Evolutionary conservation across 1,140 invertebrate species (phyloP).

Genomic region (Hylaeus anthracinus): DNA sequence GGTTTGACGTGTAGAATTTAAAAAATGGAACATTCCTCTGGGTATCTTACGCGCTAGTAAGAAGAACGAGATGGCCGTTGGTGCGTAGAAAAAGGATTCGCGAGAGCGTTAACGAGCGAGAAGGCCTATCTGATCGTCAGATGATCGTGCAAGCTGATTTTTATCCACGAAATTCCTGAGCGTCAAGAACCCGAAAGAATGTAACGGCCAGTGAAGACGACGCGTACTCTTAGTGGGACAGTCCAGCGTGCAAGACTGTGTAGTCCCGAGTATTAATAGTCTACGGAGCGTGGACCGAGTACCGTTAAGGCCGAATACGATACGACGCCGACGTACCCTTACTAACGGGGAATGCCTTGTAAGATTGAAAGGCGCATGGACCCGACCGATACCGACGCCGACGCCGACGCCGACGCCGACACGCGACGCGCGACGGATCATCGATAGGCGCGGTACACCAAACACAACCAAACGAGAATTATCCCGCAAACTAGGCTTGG

Average conservation of each 20-base stretch:
- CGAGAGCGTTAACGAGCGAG: too few relatives aligned
- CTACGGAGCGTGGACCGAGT: conserved; percentile 69
- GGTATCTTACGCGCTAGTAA: too few relatives aligned
- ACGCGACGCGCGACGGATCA: not conserved
- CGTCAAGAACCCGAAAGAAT: conserved; percentile 35
- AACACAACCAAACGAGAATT: not conserved
- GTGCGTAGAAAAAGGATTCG: not conserved
- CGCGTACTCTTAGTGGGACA: conserved; percentile 35
- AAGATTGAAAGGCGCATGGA: conserved; percentile 13
- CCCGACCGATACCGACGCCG: too few relatives aligned
- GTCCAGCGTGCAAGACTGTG: conserved; percentile 17
- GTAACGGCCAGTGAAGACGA: conserved; percentile 10
- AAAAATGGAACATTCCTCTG: too few relatives aligned
- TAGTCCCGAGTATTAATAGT: conserved; percentile 43
- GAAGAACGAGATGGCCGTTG: too few relatives aligned
- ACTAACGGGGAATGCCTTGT: conserved; percentile 68
- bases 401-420: too few relatives aligned
- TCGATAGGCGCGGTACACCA: not conserved
- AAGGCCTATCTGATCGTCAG: not conserved
- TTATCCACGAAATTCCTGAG: conserved; percentile 36
- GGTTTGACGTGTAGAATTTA: too few relatives aligned
- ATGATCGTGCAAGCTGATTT: not conserved
- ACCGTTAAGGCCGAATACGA: conserved; percentile 72
- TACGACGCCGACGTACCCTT: conserved; percentile 52
- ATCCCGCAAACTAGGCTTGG: too few relatives aligned